Percentiles rank a stretch among this genome's conserved stretches.
Conservation (phyloP, 2,888 invertebrate species). For the Drosophila robusta region DNA sequence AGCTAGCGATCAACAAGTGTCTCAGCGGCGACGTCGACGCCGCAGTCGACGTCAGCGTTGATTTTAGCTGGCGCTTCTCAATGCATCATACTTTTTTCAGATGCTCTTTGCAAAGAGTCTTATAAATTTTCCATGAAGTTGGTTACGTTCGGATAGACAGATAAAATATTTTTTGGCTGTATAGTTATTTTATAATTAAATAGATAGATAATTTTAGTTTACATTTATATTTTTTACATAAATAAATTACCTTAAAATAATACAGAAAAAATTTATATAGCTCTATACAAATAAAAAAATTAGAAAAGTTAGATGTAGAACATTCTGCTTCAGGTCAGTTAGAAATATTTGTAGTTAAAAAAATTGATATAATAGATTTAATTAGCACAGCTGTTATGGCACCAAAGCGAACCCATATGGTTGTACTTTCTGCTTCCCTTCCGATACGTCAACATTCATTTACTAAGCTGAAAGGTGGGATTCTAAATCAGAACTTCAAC, state of each 20-base stretch:
- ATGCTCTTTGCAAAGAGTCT: neutral
- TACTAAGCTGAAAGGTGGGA: neutral
- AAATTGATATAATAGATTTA: neutral
- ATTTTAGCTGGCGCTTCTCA: slow-evolving; percentile 17
- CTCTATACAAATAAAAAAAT: no score
- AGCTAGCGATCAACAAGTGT: slow-evolving; percentile 48
- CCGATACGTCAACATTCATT: no score
- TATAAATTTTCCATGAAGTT: neutral
- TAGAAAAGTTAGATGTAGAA: neutral
- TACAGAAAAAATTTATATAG: no score
- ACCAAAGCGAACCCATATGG: neutral
- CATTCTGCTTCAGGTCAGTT: neutral
- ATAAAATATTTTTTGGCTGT: no score
- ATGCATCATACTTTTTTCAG: slow-evolving; percentile 4
- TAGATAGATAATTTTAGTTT: no score
- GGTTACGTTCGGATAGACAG: neutral
- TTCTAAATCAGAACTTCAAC: no score
- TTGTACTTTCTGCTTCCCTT: neutral
- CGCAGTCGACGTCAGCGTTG: slow-evolving; percentile 3
- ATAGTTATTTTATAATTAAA: no score
- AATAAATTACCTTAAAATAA: no score
- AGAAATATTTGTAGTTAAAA: neutral
- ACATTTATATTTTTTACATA: no score
- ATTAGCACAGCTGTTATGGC: neutral
- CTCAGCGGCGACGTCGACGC: slow-evolving; percentile 33